Percentiles rank a stretch among this genome's conserved stretches.
phyloP scores from a whole-genome alignment of 2,113 vertebrate genomes.

The Nipponia nippon region DNA sequence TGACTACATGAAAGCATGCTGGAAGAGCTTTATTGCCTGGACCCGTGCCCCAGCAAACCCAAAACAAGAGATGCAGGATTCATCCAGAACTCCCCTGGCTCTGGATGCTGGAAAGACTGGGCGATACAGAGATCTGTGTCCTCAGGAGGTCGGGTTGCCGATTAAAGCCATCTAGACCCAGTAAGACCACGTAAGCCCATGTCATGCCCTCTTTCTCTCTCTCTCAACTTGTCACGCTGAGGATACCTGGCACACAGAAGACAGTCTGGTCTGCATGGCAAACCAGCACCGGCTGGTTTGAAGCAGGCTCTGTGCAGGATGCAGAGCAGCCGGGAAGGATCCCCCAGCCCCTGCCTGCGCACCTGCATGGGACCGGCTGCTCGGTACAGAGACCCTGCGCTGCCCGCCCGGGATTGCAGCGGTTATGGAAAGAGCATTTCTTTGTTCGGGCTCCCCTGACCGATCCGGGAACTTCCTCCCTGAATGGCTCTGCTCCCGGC shows the following conservation, averaged over 20 bases:
- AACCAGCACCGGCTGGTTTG: background rate
- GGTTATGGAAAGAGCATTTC: background rate
- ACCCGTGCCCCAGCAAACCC: background rate
- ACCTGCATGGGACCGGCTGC: background rate
- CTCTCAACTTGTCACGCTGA: background rate
- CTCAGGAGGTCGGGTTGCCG: background rate
- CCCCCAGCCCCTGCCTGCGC: background rate
- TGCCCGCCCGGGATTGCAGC: background rate
- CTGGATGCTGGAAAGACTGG: background rate
- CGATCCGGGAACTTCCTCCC: background rate
- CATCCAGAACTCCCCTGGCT: background rate
- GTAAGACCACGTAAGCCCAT: rapidly evolving
- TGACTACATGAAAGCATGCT: too few species aligned
- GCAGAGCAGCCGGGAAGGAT: background rate
- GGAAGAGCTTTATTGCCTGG: background rate
- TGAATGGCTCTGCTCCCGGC: background rate
- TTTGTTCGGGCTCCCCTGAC: background rate
- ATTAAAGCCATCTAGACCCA: background rate
- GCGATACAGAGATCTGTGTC: background rate
- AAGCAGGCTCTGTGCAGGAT: background rate
- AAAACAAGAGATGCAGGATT: background rate
- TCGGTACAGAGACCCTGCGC: background rate
- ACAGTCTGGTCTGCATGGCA: background rate
- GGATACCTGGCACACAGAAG: background rate
- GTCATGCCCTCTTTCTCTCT: background rate